phyloP scores from a whole-genome alignment of 2,797 vertebrate genomes.

The Prunella strophiata region DNA sequence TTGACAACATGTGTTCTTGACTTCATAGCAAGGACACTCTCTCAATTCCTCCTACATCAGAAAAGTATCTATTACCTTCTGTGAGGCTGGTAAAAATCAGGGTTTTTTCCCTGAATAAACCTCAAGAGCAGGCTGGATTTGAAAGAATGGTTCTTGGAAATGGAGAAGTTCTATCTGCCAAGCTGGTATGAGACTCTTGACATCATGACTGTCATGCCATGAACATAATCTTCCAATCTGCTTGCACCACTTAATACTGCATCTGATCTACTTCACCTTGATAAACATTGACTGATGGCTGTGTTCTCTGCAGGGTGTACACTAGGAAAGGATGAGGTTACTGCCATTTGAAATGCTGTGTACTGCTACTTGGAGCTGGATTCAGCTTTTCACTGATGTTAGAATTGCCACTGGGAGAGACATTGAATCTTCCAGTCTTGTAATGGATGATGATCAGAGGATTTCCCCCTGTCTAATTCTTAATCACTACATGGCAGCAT shows the following conservation, averaged over 20 bases:
- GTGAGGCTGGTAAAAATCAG: neutral
- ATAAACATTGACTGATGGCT: neutral
- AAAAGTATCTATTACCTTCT: neutral
- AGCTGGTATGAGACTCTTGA: neutral
- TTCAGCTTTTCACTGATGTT: neutral
- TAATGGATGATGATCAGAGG: neutral
- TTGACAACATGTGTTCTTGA: neutral
- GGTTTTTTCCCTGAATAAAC: fast-evolving
- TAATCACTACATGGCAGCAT: neutral
- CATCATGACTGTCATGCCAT: neutral
- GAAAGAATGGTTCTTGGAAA: neutral
- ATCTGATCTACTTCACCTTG: fast-evolving
- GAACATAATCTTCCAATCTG: neutral
- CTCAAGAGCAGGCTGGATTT: neutral
- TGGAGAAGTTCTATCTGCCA: neutral
- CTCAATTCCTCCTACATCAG: neutral
- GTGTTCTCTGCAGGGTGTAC: neutral
- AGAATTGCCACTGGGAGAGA: neutral
- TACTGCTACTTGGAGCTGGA: neutral
- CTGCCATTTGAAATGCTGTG: neutral
- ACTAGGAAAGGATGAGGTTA: neutral
- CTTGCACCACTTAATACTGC: neutral
- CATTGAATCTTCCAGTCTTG: neutral
- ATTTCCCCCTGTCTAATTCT: neutral
- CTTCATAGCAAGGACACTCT: neutral